Evolutionary conservation across 2,888 invertebrate genomes (phyloP), one percentile per base, ranked within the genome.

Genomic region (Tipula lateralis): DNA sequence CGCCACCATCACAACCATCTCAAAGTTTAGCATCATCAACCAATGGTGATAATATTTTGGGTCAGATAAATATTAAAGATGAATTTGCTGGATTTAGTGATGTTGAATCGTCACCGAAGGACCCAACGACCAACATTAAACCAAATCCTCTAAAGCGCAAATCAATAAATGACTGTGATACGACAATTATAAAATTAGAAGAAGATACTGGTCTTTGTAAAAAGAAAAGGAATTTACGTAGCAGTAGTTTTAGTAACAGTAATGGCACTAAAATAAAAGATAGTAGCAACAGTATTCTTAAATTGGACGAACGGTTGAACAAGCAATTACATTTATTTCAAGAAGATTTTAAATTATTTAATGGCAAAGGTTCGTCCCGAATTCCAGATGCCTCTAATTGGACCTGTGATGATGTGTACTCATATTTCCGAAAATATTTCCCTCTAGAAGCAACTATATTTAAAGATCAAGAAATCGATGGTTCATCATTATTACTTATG

Each of bases 401-500:
- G 98, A 93, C 94, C 0, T 93, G 94, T 24, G 94, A 95, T 85
- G 95, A 97, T 89, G 97, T 98, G 0, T 95, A 94, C 88, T 92
- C 93, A 84, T 97, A 95, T 90, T 95, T 98, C 88, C 91, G 91
- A 1, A 93, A 94, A 86, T 93, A 94, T 88, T 96, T 97, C 86
- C 94, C 95, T 0, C 93, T 94, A 85, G 95, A 96, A 88, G 96
- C 97, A 0, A 92, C 93, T 85, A 93, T 95, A 36, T 96, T 98
- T 87, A 93, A 93, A 88, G 94, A 96, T 86, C 96, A 97, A 92
- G 97, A 97, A 89, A 97, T 98, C 86, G 98, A 98, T 91, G 98
- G 98, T 0, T 93, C 94, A 87, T 96, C 97, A 0, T 90, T 98
- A 84, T 91, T 97, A 85, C 92, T 98, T 87, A 93, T 98, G 89